Evolutionary conservation across 2,113 vertebrate genomes (phyloP), one percentile per base, ranked within the genome.

Genomic region (Rhizomys pruinosus): DNA sequence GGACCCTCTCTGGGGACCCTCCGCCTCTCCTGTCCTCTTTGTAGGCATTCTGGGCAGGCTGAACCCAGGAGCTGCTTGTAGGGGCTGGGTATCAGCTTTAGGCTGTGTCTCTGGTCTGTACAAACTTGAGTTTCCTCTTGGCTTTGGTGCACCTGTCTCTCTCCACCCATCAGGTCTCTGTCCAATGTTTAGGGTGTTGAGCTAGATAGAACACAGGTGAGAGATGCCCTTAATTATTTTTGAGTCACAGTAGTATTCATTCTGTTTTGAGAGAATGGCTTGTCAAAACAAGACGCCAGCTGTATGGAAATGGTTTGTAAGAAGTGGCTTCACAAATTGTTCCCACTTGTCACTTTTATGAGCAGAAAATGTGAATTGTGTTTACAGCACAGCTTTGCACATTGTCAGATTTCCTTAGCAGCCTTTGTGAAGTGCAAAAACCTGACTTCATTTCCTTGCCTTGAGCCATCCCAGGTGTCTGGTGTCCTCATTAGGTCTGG

Each of bases 351-450:
- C 64, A 29, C 71, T 55, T 84, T 74, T 32, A 55, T 37, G 89
- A 76, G 55, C 79, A 94, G 89, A 74, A 90, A 71, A 61, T 5
- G 27, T 27, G 78, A 80, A 81, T 37, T 5, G 10, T 90, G 86
- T 96, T 94, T 90, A 66, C 71, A 82, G 17, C n/a, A 63, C 34
- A 25, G 64, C 71, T 93, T 95, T 84, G 59, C 84, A 85, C 64
- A 2, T 66, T 86, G 91, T 82, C 93, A 63, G 20, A 79, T 55
- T 71, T 80, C 23, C 55, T 84, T 16, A 42, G 29, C 39, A 81
- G 27, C 81, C 39, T 13, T 0, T 0, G 3, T 57, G 66, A 77
- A 32, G 77, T 23, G 66, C 52, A 37, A 9, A 69, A 73, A 10
- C 89, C 68, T 16, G 6, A 16, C 66, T 64, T 71, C 61, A 39